Evolutionary conservation across 2,797 vertebrate genomes (phyloP), one percentile per base, ranked within the genome.

Genomic region (Anas flavirostris): DNA sequence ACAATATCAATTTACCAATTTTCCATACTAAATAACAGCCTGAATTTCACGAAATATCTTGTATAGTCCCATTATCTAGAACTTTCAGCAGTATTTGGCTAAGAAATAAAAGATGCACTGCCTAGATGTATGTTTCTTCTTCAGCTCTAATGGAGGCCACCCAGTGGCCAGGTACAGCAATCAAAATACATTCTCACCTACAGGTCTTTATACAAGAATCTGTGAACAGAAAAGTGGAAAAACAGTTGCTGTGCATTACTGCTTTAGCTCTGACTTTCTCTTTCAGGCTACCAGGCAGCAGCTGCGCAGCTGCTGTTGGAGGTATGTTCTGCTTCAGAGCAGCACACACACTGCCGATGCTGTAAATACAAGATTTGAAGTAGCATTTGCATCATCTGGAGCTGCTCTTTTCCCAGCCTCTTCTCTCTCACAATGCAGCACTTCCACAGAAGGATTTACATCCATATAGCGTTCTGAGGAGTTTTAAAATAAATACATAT

Each of bases 131-230:
- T 0, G 0, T 37, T 31, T 11, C 56, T 26, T 55, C 43, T 80
- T 58, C 89, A 91, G 60, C 60, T 60, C 62, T 64, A 68, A 26
- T 0, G 4, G n/a, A 74, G 75, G 85, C 85, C 85, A 76, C 59
- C 39, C 92, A 91, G 3, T 35, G 23, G 83, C 58, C 84, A 94
- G 81, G 64, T 76, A 78, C 26, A 76, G 82, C 69, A 92, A 77
- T 0, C 41, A 14, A 39, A 79, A 13, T 17, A n/a, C 1, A 1
- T 17, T 33, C 60, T 35, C 64, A 35, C 41, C 69, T 26, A 6
- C 10, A 77, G 48, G 14, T 28, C 76, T 91, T 68, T 78, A 16
- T 4, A 29, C 66, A 62, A 41, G 33, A 19, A 64, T 75, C 33
- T 88, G 25, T 39, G 72, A 84, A 9, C 7, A 91, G 50, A 68